Conservation (phyloP, 2,888 invertebrate species). For the Acleris literana region DNA sequence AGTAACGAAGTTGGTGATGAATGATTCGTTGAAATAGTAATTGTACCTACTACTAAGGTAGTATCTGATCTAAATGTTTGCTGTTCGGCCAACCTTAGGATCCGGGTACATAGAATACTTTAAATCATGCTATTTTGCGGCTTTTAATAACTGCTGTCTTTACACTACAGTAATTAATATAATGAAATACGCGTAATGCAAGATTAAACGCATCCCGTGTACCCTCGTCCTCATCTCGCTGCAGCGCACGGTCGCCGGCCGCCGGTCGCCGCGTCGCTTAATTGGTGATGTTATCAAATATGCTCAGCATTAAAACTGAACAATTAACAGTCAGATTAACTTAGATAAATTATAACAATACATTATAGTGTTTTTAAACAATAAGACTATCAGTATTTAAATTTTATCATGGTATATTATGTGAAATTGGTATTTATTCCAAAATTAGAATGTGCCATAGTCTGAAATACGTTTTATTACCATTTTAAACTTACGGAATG, state of each 20-base stretch:
- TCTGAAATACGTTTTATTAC: background rate
- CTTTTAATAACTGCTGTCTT: no score
- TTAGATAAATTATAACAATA: slow-evolving; percentile 15
- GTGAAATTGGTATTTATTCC: slow-evolving; percentile 45
- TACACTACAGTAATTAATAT: no score
- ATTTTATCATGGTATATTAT: slow-evolving; percentile 3
- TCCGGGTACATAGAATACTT: no score
- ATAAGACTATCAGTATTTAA: slow-evolving; percentile 17
- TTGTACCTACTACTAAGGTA: slow-evolving; percentile 41
- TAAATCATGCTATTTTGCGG: no score
- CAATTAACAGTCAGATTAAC: slow-evolving; percentile 53
- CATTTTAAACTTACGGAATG: no score
- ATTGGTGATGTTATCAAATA: slow-evolving; percentile 50
- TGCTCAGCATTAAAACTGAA: slow-evolving; percentile 67
- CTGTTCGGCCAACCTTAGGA: background rate
- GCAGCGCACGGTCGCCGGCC: slow-evolving; percentile 37
- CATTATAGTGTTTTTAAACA: slow-evolving; percentile 18
- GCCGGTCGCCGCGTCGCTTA: slow-evolving; percentile 38
- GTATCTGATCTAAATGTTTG: slow-evolving; percentile 38
- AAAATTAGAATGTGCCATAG: slow-evolving; percentile 59
- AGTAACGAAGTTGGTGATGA: slow-evolving; percentile 43
- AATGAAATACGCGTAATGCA: no score
- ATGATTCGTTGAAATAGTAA: slow-evolving; percentile 39
- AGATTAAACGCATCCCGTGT: no score
- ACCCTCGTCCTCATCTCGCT: slow-evolving; percentile 20